These are phyloP conservation scores for Harpagifer antarcticus DNA, from an alignment of 2,797 vertebrate genomes.

Conservation along the genomic window DNA sequence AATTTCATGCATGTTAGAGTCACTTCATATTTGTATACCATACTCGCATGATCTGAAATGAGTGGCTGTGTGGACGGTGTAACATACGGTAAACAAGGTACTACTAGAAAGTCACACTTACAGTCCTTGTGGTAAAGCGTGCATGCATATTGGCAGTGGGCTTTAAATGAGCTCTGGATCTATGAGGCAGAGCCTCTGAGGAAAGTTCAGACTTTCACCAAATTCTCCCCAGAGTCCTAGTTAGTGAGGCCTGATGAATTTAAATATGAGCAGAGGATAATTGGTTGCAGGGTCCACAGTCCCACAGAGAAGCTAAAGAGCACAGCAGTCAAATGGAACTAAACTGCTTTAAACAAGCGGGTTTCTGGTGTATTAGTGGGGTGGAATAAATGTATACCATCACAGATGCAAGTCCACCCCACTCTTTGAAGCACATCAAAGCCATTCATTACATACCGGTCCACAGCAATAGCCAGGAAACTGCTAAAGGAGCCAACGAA, in stretches of 20 bases:
- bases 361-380: not conserved
- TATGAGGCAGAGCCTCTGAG: not conserved
- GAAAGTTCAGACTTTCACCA: slow-evolving; percentile 2
- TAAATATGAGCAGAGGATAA: slow-evolving; percentile 14
- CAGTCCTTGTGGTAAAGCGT: not conserved
- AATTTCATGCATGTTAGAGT: no score
- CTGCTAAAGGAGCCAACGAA: slow-evolving; percentile 95
- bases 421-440: not conserved
- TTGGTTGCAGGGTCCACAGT: slow-evolving; percentile 4
- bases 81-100: not conserved
- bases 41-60: not conserved
- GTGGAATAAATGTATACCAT: not conserved
- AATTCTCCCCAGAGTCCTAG: slow-evolving; percentile 2
- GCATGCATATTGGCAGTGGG: not conserved
- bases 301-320: slow-evolving; percentile 24
- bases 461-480: slow-evolving; percentile 91
- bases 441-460: slow-evolving; percentile 81
- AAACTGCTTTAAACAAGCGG: not conserved
- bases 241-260: slow-evolving; percentile 28
- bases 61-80: not conserved
- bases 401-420: not conserved
- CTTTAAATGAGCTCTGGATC: slow-evolving; percentile 9
- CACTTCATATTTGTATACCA: no score
- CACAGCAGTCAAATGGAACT: slow-evolving; percentile 11
- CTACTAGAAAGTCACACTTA: not conserved